Evolutionary conservation across 1,140 invertebrate species (phyloP), one percentile per base, ranked within the genome.

Genomic region (Neoseiulus cucumeris): DNA sequence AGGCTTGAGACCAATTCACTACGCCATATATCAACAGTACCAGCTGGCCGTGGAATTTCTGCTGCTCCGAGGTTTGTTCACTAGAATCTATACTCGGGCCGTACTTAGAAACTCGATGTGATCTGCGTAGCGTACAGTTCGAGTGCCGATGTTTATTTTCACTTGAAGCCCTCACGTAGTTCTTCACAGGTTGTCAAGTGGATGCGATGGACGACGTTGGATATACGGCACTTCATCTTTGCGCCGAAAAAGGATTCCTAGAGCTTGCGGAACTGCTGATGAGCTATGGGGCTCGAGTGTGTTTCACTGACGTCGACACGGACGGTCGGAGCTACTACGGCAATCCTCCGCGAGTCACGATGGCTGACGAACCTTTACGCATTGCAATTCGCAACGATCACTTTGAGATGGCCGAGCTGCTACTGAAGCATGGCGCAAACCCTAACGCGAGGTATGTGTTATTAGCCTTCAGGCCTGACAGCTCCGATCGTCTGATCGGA

Each of bases 161-260:
- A 59, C 51, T 59, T 2, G 51, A 47, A 20, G 45, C 45, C 14
- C 45, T 20, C 45, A 22, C 22, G 14, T 59, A 1, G 4, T 59
- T 25, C 33, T 20, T 5, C 33, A 9, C 33, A 59, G 51, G 71
- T 1, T 84, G 85, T 69, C 85, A 89, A 73, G 85, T 91, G 18
- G 76, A 92, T 76, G 85, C 85, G 0, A 82, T 82, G 9, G 89
- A 93, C 72, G 88, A 91, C 71, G 88, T 89, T 69, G 90, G 89
- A 0, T 92, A 91, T 75, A 89, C 87, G 47, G 85, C 89, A 1
- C 76, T 92, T 45, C 90, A 92, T 76, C 77, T 92, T 42, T 85
- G 86, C 41, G 85, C 88, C 2, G 87, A 92, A 68, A 85, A 88
- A 71, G 89, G 89, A 75, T 84, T 78, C 74, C 74, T 75, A 29